Base-by-base conservation (phyloP, 1,140 invertebrate genomes). In the Arctopsyche grandis region DNA sequence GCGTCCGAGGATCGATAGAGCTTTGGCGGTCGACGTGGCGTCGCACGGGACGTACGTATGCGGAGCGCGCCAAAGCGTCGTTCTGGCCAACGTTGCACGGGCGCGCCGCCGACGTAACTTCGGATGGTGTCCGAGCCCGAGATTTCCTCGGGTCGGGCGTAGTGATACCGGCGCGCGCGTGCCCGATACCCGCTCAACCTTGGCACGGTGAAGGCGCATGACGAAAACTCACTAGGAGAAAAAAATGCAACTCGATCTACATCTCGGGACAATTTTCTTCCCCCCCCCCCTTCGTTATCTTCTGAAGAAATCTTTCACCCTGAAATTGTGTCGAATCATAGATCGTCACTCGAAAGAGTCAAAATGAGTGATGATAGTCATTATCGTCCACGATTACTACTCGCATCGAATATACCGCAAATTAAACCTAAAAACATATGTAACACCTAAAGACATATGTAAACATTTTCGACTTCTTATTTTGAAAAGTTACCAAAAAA, bases 131-230 rank as follows among this genome's bases (percentile, higher is more conserved):
- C 10, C 70, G 43, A 52, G 74, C 24, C 43, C 56, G 44, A 66
- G 63, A 66, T 75, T 46, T 58, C 46, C 46, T 52, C 46, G 71
- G 12, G 26, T 21, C 71, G 71, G 52, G 46, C 71, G 71, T 56
- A 58, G 26, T 21, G 52, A 75, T 58, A 29, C 71, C 46, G 71
- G 46, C 71, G 71, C 46, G 48, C 46, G 71, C 24, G 69, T 71
- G 38, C 69, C 16, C 69, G 69, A 71, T 71, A 71, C 69, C 71
- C 71, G 71, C 52, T 71, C 46, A 75, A 75, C 71, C 24, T 75
- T 46, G 69, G 38, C 69, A 71, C 69, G 69, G 38, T 44, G 66
- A 69, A 69, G 63, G 63, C 63, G 63, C 21, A 26, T 29, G 63
- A 44, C 69, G 69, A 69, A 69, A 44, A 44, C 66, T 69, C 38